These are phyloP conservation scores for Alethe diademata DNA, from an alignment of 2,113 vertebrate species.

Conservation along the genomic window DNA sequence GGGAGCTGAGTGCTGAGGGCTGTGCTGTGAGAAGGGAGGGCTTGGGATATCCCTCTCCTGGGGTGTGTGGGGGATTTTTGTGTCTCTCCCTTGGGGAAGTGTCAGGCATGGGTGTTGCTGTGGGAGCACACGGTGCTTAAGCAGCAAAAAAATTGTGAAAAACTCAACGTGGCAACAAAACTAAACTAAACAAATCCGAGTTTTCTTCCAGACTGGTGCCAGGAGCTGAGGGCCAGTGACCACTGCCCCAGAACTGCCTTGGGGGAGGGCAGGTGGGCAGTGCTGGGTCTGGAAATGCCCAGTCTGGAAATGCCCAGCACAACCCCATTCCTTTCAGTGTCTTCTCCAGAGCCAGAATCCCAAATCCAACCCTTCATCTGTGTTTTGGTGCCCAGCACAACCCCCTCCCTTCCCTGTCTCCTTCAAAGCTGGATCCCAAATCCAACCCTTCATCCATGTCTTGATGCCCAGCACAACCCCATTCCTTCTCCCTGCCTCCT, in stretches of 20 bases:
- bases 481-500: background rate
- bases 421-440: background rate
- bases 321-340: background rate
- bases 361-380: background rate
- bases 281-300: background rate
- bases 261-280: background rate
- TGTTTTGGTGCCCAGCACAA: background rate
- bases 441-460: too few relatives aligned
- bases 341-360: background rate
- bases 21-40: background rate
- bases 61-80: background rate
- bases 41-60: background rate
- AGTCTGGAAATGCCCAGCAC: background rate
- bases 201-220: background rate
- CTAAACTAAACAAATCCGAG: fast-evolving
- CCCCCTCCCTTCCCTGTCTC: background rate
- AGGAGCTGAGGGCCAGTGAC: background rate
- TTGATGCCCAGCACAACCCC: background rate
- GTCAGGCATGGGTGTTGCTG: background rate
- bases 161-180: fast-evolving
- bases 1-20: background rate
- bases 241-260: background rate
- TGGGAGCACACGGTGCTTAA: background rate
- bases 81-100: background rate
- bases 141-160: background rate